Evolutionary conservation across 2,888 invertebrate genomes (phyloP), one percentile per base, ranked within the genome.

Genomic region (Spatulosminthurus flaviceps): DNA sequence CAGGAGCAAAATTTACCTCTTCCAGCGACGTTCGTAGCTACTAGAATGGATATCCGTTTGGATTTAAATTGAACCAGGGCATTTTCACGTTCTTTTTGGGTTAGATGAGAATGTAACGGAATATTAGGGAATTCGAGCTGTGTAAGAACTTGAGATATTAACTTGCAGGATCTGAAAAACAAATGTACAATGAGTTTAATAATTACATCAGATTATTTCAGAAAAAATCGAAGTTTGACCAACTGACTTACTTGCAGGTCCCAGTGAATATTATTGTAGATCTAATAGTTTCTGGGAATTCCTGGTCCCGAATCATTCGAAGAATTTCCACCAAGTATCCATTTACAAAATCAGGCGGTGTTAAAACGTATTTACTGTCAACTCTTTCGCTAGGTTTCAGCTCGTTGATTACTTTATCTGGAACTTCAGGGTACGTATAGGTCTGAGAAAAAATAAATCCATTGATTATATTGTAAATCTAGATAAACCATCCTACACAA

Each of bases 1-100:
- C n/a, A n/a, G n/a, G n/a, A n/a, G n/a, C n/a, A n/a, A n/a, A n/a
- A n/a, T n/a, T 34, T 84, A 87, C 88, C 89, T 88, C 97, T 91
- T 77, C 96, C 95, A 0, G 98, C 98, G 0, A 99, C 96, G 89
- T 98, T 97, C 0, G 99, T 99, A 0, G 98, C 97, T 77, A 99
- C 93, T 24, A 99, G 89, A 26, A 98, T 95, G 86, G 93, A 93
- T 9, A 93, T 91, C 77, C 93, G 92, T 87, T 95, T 94, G 0
- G 97, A 96, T 86, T 97, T 93, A 88, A 99, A 99, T 87, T 92
- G 93, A 13, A 93, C 91, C 0, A 99, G 90, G 0, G 98, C 92
- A 0, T 93, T 91, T 51, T 95, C 90, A 9, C 99, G 91, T 86
- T 96, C 93, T 83, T 91, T 91, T 88, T 99, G 98, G 19, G 94